These are phyloP conservation scores for Leucania comma DNA, from an alignment of 2,888 invertebrate genomes.

Conservation along the genomic window DNA sequence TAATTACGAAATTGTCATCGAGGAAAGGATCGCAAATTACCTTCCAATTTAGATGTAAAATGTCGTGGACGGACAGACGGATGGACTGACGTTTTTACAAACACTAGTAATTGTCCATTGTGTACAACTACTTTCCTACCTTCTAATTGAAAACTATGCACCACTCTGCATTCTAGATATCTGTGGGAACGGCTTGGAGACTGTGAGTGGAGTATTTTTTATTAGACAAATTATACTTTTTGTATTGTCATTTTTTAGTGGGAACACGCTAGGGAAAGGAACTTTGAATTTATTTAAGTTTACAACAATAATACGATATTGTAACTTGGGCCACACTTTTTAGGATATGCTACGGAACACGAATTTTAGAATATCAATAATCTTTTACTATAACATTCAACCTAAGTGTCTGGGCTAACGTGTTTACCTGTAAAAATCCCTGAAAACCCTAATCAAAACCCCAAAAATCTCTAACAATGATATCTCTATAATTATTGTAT, in stretches of 20 bases:
- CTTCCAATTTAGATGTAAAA: constrained; percentile 84
- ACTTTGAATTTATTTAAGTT: constrained; percentile 13
- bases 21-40: constrained; percentile 79
- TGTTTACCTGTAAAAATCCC: constrained; percentile 14
- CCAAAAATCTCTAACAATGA: background rate
- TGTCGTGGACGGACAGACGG: constrained; percentile 69
- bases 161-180: constrained; percentile 55
- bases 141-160: constrained; percentile 71
- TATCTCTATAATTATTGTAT: constrained; percentile 23
- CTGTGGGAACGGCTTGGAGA: constrained; percentile 49
- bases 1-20: constrained; percentile 84
- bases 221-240: constrained; percentile 36
- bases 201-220: constrained; percentile 27
- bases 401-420: background rate
- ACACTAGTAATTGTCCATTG: constrained; percentile 78
- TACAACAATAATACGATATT: background rate
- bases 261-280: constrained; percentile 6
- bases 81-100: constrained; percentile 74
- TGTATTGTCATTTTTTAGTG: constrained; percentile 26
- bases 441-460: background rate
- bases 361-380: no score
- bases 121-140: constrained; percentile 63
- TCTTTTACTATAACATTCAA: constrained; percentile 1
- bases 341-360: no score
- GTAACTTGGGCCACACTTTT: no score